Percentiles rank a stretch among this genome's conserved stretches.
Evolutionary conservation across 2,888 invertebrate species (phyloP).

Genomic region (Seira ritae): DNA sequence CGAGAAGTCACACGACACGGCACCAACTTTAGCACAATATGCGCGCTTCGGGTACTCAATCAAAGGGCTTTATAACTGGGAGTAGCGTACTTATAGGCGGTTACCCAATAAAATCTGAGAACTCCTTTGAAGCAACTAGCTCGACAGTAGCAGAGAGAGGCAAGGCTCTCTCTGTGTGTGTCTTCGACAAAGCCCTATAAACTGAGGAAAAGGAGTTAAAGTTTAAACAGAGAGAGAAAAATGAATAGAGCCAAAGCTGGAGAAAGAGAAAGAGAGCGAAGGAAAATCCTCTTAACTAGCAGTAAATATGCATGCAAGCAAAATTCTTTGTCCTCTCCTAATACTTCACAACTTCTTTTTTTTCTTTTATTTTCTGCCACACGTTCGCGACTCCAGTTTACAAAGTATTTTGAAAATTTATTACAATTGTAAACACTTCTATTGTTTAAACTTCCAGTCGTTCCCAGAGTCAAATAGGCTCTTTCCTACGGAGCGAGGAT

Average conservation of each 20-base stretch:
- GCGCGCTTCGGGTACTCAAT: background rate
- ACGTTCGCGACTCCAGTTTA: background rate
- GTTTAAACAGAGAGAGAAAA: background rate
- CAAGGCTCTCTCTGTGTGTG: too few relatives aligned
- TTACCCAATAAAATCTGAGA: too few relatives aligned
- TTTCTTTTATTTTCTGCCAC: conserved; percentile 5
- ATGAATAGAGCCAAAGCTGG: background rate
- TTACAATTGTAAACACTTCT: conserved; percentile 33
- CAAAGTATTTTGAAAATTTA: conserved; percentile 33
- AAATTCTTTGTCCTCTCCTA: conserved; percentile 6
- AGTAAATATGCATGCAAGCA: conserved; percentile 36
- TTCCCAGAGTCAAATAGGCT: background rate
- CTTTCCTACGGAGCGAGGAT: too few relatives aligned
- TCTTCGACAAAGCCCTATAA: too few relatives aligned
- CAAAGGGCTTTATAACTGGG: background rate
- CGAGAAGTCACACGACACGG: background rate
- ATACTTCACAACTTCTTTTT: conserved; percentile 24
- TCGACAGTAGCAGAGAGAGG: too few relatives aligned
- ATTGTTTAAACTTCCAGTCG: conserved; percentile 15
- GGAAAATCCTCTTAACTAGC: conserved; percentile 31
- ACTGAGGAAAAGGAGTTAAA: background rate
- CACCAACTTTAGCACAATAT: background rate
- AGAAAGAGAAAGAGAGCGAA: conserved; percentile 2
- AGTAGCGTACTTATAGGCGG: too few relatives aligned
- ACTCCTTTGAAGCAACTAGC: too few relatives aligned